Evolutionary conservation across 2,797 vertebrate species (phyloP).

Genomic region (Leuciscus waleckii): DNA sequence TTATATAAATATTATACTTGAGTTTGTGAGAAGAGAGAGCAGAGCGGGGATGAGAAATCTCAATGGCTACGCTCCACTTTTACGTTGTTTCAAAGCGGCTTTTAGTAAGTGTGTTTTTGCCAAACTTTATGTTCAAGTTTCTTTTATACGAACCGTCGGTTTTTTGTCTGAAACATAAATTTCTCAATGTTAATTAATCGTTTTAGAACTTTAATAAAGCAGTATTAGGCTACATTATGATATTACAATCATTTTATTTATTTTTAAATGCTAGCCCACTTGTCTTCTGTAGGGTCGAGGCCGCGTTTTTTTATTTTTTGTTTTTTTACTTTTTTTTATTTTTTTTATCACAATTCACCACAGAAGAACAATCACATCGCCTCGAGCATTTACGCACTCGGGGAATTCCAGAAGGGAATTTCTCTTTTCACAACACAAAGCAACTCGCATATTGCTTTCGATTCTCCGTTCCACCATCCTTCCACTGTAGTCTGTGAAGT

Average conservation of each 20-base stretch:
- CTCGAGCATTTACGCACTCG: not conserved
- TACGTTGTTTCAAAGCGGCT: not conserved
- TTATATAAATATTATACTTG: not conserved
- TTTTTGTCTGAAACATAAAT: not conserved
- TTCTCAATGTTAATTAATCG: not conserved
- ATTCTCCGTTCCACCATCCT: not conserved
- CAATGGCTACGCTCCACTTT: not conserved
- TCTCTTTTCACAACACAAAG: not conserved
- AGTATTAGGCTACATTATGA: not conserved
- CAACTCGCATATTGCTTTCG: not conserved
- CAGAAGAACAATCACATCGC: not conserved
- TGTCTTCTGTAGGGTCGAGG: not conserved
- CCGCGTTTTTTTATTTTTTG: not conserved
- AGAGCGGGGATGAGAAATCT: not conserved
- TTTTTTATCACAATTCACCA: not conserved
- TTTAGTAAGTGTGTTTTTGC: not conserved
- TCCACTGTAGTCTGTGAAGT: not conserved
- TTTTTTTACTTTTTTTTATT: not conserved
- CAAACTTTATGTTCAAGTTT: not conserved
- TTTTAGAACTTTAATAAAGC: not conserved
- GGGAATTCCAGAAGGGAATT: conserved; percentile 47
- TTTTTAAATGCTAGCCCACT: not conserved
- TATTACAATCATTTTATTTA: not conserved
- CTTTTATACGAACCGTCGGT: not conserved
- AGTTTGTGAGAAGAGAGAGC: not conserved